A percentile compares a stretch with the other conserved stretches of the same genome.
Conservation (phyloP, 2,113 vertebrate genomes). For the Xenus cinereus region DNA sequence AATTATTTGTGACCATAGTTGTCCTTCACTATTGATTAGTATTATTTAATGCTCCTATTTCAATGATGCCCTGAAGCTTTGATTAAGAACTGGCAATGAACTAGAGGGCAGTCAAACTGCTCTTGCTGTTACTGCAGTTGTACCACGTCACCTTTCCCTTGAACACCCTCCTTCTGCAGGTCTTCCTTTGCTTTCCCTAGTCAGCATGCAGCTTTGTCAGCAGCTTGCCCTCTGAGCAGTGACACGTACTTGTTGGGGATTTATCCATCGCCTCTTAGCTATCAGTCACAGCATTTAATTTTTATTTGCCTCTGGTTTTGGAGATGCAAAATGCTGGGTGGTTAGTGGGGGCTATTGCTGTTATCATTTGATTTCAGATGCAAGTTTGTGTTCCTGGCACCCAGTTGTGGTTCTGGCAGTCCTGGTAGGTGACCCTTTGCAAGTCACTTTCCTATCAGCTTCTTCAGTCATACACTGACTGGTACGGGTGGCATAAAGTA, state of each 20-base stretch:
- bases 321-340: background rate
- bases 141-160: background rate
- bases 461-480: background rate
- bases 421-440: background rate
- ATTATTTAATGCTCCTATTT: background rate
- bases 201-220: accelerated
- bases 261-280: background rate
- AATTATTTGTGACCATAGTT: background rate
- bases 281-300: background rate
- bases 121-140: background rate
- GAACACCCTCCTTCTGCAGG: background rate
- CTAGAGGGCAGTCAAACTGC: background rate
- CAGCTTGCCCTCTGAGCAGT: background rate
- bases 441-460: background rate
- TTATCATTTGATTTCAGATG: background rate
- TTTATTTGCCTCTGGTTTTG: background rate
- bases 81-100: background rate
- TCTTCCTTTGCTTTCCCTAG: background rate
- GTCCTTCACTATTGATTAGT: background rate
- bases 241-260: background rate
- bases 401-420: background rate
- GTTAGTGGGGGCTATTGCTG: background rate
- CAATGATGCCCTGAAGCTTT: background rate
- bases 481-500: background rate
- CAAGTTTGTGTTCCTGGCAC: background rate